Conservation (phyloP, 2,797 vertebrate species). For the Tenualosa ilisha region DNA sequence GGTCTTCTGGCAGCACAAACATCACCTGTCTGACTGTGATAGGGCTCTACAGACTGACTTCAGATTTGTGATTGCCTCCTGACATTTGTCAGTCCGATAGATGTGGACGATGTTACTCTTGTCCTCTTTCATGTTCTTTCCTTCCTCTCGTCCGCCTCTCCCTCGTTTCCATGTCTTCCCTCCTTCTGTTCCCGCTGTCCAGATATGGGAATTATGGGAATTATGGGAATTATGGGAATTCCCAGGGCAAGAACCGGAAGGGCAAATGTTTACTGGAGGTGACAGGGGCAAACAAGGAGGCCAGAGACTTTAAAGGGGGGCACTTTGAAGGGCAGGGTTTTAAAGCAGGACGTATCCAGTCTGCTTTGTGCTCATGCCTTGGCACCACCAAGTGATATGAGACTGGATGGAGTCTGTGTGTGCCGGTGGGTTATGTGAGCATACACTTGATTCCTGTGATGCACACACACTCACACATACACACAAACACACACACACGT, state of each 20-base stretch:
- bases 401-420: not conserved
- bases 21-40: no score
- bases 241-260: conserved; percentile 8
- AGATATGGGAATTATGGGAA: not conserved
- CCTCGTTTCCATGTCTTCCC: not conserved
- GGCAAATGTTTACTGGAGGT: conserved; percentile 21
- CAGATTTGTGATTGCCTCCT: no score
- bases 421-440: not conserved
- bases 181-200: not conserved
- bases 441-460: not conserved
- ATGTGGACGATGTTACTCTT: no score
- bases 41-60: no score
- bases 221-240: not conserved
- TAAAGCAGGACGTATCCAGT: not conserved
- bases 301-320: not conserved
- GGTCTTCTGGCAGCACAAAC: no score
- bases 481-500: not conserved
- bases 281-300: not conserved
- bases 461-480: not conserved
- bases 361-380: not conserved
- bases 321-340: not conserved
- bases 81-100: no score
- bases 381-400: not conserved
- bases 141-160: no score
- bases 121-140: no score